These are phyloP conservation scores for Euura saliciscinereae DNA, from an alignment of 1,140 invertebrate genomes.

Conservation along the genomic window DNA sequence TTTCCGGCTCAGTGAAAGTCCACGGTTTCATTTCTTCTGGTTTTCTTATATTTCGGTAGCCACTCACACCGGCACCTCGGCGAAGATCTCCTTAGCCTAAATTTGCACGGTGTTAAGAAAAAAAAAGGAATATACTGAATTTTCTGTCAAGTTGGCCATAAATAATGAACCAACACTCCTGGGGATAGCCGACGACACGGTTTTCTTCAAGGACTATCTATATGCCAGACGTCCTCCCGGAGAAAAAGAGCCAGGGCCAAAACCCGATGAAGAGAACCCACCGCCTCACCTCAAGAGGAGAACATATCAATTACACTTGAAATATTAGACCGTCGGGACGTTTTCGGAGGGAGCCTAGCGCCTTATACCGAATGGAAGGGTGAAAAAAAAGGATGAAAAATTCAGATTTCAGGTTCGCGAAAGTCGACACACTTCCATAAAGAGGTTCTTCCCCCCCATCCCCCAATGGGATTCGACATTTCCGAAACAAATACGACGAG, in stretches of 20 bases:
- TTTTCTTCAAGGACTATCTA: slow-evolving; percentile 11
- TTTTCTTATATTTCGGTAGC: too few species aligned
- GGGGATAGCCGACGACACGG: slow-evolving; percentile 27
- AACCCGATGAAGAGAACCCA: background rate
- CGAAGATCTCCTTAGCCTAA: background rate
- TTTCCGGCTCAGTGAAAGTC: background rate
- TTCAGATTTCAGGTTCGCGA: slow-evolving; percentile 1
- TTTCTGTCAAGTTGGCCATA: slow-evolving; percentile 35
- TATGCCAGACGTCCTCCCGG: too few species aligned
- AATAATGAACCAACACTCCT: slow-evolving; percentile 39
- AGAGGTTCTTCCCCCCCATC: slow-evolving; percentile 9
- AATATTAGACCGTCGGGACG: slow-evolving; percentile 21
- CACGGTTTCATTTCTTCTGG: background rate
- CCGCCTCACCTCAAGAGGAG: background rate
- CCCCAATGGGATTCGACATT: background rate
- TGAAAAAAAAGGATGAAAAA: background rate
- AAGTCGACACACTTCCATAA: background rate
- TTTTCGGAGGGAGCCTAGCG: background rate
- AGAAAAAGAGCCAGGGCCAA: background rate
- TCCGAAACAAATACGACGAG: background rate
- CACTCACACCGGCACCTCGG: too few species aligned
- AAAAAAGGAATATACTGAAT: slow-evolving; percentile 30
- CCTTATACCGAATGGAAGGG: background rate
- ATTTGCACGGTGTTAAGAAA: background rate
- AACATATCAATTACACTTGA: slow-evolving; percentile 34